A percentile compares a stretch with the other conserved stretches of the same genome.
phyloP scores from a whole-genome alignment of 2,113 vertebrate species.

The Neolamprologus hecqui region DNA sequence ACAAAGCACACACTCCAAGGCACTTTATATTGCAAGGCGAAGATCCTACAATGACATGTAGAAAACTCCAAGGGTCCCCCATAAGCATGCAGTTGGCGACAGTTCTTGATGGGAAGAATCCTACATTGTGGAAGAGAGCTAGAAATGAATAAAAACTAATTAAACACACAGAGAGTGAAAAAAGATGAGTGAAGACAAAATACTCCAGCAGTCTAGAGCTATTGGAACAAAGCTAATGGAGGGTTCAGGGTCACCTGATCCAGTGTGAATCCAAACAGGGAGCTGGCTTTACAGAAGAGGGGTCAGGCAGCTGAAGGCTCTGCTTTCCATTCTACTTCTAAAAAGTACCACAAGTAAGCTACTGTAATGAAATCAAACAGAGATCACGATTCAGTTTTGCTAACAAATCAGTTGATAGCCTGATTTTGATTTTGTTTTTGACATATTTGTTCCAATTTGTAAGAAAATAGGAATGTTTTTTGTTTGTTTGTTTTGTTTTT shows the following conservation, averaged over 20 bases:
- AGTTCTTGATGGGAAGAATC: not conserved
- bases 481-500: not conserved
- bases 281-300: not conserved
- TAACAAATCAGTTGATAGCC: not conserved
- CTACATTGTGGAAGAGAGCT: not conserved
- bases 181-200: not conserved
- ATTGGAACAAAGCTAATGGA: not conserved
- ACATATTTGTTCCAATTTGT: not conserved
- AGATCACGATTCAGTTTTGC: fast-evolving
- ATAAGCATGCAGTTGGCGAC: not conserved
- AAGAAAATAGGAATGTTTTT: fast-evolving
- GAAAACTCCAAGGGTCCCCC: not conserved
- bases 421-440: not conserved
- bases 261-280: not conserved
- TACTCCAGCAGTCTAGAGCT: not conserved
- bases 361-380: not conserved
- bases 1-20: fast-evolving
- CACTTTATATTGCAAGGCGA: fast-evolving
- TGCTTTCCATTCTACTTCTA: not conserved
- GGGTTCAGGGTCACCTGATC: not conserved
- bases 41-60: fast-evolving
- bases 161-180: fast-evolving
- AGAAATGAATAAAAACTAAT: not conserved
- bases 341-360: not conserved
- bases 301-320: not conserved